phyloP scores from a whole-genome alignment of 2,888 invertebrate genomes.

The Aricia artaxerxes region DNA sequence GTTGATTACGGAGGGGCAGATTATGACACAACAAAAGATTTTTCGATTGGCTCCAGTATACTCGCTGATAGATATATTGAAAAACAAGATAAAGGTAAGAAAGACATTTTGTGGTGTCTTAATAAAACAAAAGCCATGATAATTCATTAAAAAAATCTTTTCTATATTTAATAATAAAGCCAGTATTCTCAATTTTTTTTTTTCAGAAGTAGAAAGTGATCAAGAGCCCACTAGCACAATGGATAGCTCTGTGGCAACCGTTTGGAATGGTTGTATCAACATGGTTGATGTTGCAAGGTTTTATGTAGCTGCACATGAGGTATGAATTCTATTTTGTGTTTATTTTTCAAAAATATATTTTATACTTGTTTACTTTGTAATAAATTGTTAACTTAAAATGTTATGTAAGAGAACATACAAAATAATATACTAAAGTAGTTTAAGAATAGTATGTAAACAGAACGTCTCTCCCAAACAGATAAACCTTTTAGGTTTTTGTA shows the following conservation, averaged over 20 bases:
- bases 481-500: too few relatives aligned
- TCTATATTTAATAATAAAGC: background rate
- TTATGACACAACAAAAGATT: slow-evolving; percentile 60
- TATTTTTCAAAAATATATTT: background rate
- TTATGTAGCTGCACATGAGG: slow-evolving; percentile 89
- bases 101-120: background rate
- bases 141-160: background rate
- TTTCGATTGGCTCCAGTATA: slow-evolving; percentile 56
- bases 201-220: slow-evolving; percentile 83
- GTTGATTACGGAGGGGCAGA: slow-evolving; percentile 54
- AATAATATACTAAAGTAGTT: too few relatives aligned
- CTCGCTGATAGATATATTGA: slow-evolving; percentile 50
- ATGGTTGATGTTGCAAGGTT: slow-evolving; percentile 96
- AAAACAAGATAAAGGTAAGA: slow-evolving; percentile 55
- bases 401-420: too few relatives aligned
- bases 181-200: background rate
- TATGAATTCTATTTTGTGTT: slow-evolving; percentile 51
- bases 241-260: slow-evolving; percentile 70
- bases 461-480: too few relatives aligned
- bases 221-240: slow-evolving; percentile 91
- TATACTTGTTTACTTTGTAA: too few relatives aligned
- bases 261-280: slow-evolving; percentile 92
- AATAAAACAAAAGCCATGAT: background rate
- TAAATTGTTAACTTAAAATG: too few relatives aligned
- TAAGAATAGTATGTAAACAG: too few relatives aligned